phyloP scores from a whole-genome alignment of 2,888 invertebrate genomes.

The Euplexia lucipara region DNA sequence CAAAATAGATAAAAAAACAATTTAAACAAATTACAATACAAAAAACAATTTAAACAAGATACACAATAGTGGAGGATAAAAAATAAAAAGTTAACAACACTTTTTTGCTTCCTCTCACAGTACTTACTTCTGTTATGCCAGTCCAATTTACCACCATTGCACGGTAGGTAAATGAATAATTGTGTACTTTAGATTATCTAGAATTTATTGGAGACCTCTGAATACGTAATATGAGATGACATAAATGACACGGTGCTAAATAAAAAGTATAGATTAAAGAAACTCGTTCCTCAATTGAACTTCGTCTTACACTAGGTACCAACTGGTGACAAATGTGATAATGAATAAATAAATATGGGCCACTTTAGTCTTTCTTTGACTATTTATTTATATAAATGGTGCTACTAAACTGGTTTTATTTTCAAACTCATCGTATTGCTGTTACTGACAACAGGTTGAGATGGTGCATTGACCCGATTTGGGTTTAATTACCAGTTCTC shows the following conservation, averaged over 20 bases:
- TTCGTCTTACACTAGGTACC: not conserved
- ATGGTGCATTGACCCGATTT: conserved; percentile 25
- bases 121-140: too few species aligned
- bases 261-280: too few species aligned
- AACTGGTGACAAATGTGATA: not conserved
- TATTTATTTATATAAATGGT: not conserved
- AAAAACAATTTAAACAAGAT: too few species aligned
- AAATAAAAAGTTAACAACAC: too few species aligned
- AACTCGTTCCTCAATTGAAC: not conserved
- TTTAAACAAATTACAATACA: too few species aligned
- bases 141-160: too few species aligned
- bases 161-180: too few species aligned
- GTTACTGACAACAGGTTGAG: conserved; percentile 30
- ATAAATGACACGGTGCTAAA: too few species aligned
- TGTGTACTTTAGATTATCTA: too few species aligned
- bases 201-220: not conserved
- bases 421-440: not conserved
- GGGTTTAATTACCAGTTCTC: conserved; percentile 6
- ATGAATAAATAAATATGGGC: conserved; percentile 18
- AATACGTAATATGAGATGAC: not conserved
- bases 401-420: conserved; percentile 30
- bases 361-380: not conserved
- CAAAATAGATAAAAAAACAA: too few species aligned
- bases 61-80: too few species aligned
- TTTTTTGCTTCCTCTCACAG: too few species aligned